A percentile compares a stretch with the other conserved stretches of the same genome.
Conservation (phyloP, 2,888 invertebrate species). For the Pecten maximus region DNA sequence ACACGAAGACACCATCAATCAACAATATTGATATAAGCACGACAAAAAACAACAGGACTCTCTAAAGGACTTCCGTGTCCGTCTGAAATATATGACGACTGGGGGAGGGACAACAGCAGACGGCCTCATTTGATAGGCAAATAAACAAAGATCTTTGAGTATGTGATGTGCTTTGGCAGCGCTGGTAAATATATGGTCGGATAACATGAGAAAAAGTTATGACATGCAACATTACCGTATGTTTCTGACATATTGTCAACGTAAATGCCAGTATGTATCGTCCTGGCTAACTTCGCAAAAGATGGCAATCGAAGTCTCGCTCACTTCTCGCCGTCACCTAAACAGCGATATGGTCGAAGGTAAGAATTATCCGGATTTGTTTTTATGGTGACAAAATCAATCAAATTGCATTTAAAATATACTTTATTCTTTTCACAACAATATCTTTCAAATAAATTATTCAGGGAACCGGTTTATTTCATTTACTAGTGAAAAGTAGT, state of each 20-base stretch:
- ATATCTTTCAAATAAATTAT: too few species aligned
- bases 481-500: too few species aligned
- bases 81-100: neutral
- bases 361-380: neutral
- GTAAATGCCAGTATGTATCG: conserved; percentile 24
- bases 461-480: too few species aligned
- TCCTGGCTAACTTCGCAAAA: conserved; percentile 26
- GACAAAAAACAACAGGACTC: neutral
- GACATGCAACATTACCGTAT: conserved; percentile 43
- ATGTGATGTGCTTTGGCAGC: neutral
- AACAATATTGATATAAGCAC: neutral
- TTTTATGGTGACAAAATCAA: too few species aligned
- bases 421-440: too few species aligned
- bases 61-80: neutral
- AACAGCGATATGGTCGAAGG: neutral
- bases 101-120: conserved; percentile 20
- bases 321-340: neutral
- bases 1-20: neutral
- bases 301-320: conserved; percentile 35
- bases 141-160: neutral
- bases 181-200: neutral
- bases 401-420: neutral
- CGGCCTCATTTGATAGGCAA: neutral
- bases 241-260: conserved; percentile 47
- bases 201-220: neutral